Evolutionary conservation across 1,140 invertebrate genomes (phyloP), one percentile per base, ranked within the genome.

Genomic region (Psilanteris sp.): DNA sequence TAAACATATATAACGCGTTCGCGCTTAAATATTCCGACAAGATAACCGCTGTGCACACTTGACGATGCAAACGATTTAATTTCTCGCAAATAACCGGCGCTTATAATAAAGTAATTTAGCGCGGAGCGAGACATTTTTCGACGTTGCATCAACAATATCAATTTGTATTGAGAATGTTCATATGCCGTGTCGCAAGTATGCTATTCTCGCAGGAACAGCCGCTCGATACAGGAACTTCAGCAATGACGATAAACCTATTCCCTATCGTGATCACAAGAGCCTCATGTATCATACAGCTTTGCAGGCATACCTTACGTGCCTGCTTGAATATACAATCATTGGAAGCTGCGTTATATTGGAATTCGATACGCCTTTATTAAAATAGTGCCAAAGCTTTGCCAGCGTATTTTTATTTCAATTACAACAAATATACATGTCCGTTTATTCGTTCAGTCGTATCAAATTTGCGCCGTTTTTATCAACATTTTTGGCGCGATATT

Each of bases 341-440:
- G 62, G 62, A 67, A 55, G 62, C 62, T 67, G 62, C 62, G 50
- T 67, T 39, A 34, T 67, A 55, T 67, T 31, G 62, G 62, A 55
- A 55, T 67, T 55, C 62, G 50, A 55, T 67, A 67, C 24, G 13
- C 39, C 50, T 67, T 55, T 68, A 57, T 57, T 57, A 68, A 68
- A 68, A 66, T 66, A 66, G 48, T 54, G 61, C 46, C 48, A 54
- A 66, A 52, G 59, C 59, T 64, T 52, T 46, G 34, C 34, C 43
- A 48, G 39, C 34, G 26, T 62, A 52, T 43, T 64, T 64, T 64
- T 64, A 52, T 43, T 29, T 10, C 44, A 16, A 62, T 15, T 31
- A 62, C 4, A 62, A 62, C 26, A 41, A 62, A 50, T 26, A 9
- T 4, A 16, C 48, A 6, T n/a, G n/a, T n/a, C 2, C 43, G 13